Conservation (phyloP, 2,888 invertebrate genomes). For the Phragmatobia fuliginosa region DNA sequence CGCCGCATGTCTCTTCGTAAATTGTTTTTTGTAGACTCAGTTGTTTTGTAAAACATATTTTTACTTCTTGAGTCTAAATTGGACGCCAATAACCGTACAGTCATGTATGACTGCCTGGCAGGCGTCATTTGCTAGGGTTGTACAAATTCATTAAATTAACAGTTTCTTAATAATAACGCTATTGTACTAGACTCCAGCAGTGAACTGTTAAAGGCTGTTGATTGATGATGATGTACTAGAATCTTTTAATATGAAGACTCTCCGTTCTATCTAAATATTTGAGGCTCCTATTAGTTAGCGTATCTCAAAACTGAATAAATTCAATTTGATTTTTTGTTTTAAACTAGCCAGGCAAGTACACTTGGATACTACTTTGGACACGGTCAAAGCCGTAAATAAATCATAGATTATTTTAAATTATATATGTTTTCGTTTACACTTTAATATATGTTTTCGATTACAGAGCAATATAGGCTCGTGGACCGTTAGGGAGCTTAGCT, state of each 20-base stretch:
- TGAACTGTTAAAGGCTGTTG: no score
- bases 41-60: conserved; percentile 57
- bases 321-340: neutral
- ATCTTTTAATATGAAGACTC: neutral
- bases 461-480: no score
- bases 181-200: no score
- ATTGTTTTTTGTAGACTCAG: conserved; percentile 54
- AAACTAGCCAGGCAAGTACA: neutral
- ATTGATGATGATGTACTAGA: no score
- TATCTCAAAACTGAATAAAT: neutral
- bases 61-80: conserved; percentile 57
- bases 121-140: conserved; percentile 51
- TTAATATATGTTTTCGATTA: no score
- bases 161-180: neutral
- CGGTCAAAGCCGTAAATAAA: neutral
- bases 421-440: no score
- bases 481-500: no score
- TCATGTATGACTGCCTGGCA: conserved; percentile 32
- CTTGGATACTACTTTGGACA: no score
- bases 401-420: no score
- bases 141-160: conserved; percentile 37
- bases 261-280: neutral
- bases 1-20: conserved; percentile 56
- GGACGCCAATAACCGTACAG: conserved; percentile 41
- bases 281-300: neutral